Percentiles rank a stretch among this genome's conserved stretches.
phyloP scores from a whole-genome alignment of 2,113 vertebrate species.

The Spilogale gracilis region DNA sequence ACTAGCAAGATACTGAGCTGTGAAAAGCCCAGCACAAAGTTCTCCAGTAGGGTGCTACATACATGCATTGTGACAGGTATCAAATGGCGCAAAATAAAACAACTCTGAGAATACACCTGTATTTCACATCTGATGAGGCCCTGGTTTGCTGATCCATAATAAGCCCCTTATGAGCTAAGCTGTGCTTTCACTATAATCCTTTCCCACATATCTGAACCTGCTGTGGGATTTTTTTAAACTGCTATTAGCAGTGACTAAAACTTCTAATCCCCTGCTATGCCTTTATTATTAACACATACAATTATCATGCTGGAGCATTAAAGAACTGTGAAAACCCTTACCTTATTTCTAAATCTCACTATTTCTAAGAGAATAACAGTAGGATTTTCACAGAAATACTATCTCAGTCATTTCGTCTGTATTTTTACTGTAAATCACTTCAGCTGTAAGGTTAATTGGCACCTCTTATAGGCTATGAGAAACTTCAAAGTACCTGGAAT shows the following conservation, averaged over 20 bases:
- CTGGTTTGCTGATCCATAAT: slow-evolving; percentile 50
- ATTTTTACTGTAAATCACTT: slow-evolving; percentile 85
- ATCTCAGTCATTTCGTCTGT: slow-evolving; percentile 79
- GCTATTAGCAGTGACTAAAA: slow-evolving; percentile 82
- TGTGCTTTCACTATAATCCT: slow-evolving; percentile 55
- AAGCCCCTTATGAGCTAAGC: slow-evolving; percentile 64
- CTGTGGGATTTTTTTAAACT: slow-evolving; percentile 71
- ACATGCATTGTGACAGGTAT: not conserved
- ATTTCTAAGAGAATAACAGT: slow-evolving; percentile 44
- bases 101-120: slow-evolving; percentile 60
- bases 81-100: not conserved
- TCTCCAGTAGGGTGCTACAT: not conserved
- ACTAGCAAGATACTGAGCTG: not conserved
- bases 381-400: slow-evolving; percentile 35
- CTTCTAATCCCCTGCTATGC: slow-evolving; percentile 77
- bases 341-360: slow-evolving; percentile 63
- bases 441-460: slow-evolving; percentile 85
- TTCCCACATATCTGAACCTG: slow-evolving; percentile 66
- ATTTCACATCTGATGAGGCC: slow-evolving; percentile 26
- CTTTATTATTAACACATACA: slow-evolving; percentile 79
- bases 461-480: slow-evolving; percentile 80
- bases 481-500: slow-evolving; percentile 83
- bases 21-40: not conserved
- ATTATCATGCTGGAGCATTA: slow-evolving; percentile 64
- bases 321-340: slow-evolving; percentile 59